A percentile compares a stretch with the other conserved stretches of the same genome.
phyloP scores from a whole-genome alignment of 1,140 invertebrate genomes.

The Panagrolaimus sp. region DNA sequence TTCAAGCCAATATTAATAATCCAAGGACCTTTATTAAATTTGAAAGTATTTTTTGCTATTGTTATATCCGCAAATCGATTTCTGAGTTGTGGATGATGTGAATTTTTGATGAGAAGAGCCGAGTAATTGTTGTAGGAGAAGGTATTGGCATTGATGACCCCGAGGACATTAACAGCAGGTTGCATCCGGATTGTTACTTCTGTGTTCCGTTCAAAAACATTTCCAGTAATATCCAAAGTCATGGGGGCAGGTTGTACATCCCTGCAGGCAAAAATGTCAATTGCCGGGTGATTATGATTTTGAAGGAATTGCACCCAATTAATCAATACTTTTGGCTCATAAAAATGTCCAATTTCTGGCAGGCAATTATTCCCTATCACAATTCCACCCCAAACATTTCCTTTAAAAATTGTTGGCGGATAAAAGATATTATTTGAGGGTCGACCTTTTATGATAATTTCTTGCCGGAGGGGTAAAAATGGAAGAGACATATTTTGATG shows the following conservation, averaged over 20 bases:
- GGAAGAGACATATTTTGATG: conserved; percentile 52
- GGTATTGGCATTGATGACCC: conserved; percentile 72
- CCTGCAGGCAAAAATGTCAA: conserved; percentile 56
- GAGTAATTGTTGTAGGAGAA: conserved; percentile 76
- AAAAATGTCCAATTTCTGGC: conserved; percentile 66
- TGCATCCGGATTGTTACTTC: conserved; percentile 64
- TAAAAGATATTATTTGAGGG: conserved; percentile 58
- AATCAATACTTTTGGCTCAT: conserved; percentile 37
- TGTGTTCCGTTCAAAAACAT: conserved; percentile 28
- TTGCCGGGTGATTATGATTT: conserved; percentile 53
- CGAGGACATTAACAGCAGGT: conserved; percentile 77
- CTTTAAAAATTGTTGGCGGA: conserved; percentile 45
- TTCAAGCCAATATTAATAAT: conserved; percentile 59
- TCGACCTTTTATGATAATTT: conserved; percentile 57
- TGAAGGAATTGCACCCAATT: conserved; percentile 56
- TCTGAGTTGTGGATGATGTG: conserved; percentile 59
- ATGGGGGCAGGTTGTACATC: conserved; percentile 16
- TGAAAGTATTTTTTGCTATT: conserved; percentile 56
- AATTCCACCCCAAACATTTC: conserved; percentile 68
- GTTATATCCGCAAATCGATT: conserved; percentile 62
- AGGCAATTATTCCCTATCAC: conserved; percentile 69
- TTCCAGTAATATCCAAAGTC: conserved; percentile 51
- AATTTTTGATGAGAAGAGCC: conserved; percentile 60
- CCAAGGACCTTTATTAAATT: conserved; percentile 52
- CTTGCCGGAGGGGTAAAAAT: conserved; percentile 51